A percentile compares a stretch with the other conserved stretches of the same genome.
These are phyloP conservation scores for Euproctis similis DNA, from an alignment of 2,888 invertebrate genomes.

Conservation along the genomic window DNA sequence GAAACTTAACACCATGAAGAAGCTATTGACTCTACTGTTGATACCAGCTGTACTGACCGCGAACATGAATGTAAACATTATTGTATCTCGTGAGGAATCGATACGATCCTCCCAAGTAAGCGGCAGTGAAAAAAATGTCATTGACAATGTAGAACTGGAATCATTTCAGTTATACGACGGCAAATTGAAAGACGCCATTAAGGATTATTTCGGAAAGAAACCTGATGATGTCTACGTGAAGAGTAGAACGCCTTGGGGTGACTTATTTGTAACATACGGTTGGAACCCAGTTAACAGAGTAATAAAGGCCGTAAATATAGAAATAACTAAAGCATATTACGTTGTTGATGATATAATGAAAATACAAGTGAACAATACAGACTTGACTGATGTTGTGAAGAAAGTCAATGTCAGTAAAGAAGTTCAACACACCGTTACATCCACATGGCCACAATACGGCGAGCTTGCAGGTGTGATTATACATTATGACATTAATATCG, in stretches of 20 bases:
- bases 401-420: neutral
- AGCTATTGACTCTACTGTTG: no score
- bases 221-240: constrained; percentile 25
- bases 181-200: constrained; percentile 21
- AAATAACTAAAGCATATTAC: neutral
- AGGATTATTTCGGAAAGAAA: constrained; percentile 19
- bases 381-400: neutral
- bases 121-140: neutral
- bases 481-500: neutral
- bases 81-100: neutral
- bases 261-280: constrained; percentile 23
- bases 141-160: constrained; percentile 23
- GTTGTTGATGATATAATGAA: neutral
- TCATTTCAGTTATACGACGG: constrained; percentile 26
- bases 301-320: neutral
- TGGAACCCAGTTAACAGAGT: constrained; percentile 28
- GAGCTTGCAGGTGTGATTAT: neutral
- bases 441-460: neutral
- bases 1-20: no score
- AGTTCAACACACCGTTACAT: neutral
- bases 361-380: neutral
- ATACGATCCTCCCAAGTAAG: neutral
- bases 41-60: constrained; percentile 12
- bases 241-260: constrained; percentile 32
- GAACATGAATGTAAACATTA: constrained; percentile 12